Conservation (phyloP, 2,797 vertebrate species). For the Serranus cabrilla region DNA sequence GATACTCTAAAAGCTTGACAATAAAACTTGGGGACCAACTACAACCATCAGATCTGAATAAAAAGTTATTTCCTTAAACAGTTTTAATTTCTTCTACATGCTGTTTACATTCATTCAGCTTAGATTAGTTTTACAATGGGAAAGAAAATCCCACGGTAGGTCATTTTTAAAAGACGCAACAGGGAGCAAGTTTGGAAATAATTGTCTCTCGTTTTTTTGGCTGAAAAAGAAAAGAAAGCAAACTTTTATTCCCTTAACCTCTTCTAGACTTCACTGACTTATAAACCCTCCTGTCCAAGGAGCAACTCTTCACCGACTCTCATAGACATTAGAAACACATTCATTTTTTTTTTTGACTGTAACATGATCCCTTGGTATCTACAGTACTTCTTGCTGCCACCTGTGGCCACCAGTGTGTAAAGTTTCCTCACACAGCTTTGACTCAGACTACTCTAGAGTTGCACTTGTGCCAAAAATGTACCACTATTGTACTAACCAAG, state of each 20-base stretch:
- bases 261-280: not conserved
- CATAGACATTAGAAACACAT: not conserved
- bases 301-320: not conserved
- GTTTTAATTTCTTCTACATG: too few relatives aligned
- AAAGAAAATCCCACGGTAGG: too few relatives aligned
- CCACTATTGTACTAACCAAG: not conserved
- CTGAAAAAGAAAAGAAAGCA: not conserved
- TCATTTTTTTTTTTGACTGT: not conserved
- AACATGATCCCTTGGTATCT: not conserved
- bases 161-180: too few relatives aligned
- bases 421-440: not conserved
- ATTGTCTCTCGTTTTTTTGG: not conserved
- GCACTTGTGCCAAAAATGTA: not conserved
- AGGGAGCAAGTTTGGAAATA: too few relatives aligned
- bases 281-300: not conserved
- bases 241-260: not conserved
- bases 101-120: too few relatives aligned
- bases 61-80: too few relatives aligned
- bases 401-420: constrained; percentile 6
- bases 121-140: too few relatives aligned
- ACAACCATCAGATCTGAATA: too few relatives aligned
- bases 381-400: not conserved
- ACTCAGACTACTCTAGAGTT: not conserved
- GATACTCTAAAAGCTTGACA: too few relatives aligned
- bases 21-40: too few relatives aligned